A percentile compares a stretch with the other conserved stretches of the same genome.
Evolutionary conservation across 1,140 invertebrate genomes (phyloP).

Genomic region (Sinella curviseta): DNA sequence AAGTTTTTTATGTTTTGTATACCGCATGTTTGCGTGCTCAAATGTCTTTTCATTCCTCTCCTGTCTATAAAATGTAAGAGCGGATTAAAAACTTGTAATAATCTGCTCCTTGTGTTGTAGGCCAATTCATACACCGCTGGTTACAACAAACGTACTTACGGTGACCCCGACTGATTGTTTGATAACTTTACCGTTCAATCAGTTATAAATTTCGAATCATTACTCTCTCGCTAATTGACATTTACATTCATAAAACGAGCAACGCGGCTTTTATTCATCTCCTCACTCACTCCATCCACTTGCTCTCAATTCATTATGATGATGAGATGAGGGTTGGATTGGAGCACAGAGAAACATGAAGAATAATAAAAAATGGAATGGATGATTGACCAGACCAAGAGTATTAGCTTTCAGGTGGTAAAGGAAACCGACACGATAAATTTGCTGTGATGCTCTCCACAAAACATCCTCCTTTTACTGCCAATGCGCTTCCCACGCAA

Average conservation of each 20-base stretch:
- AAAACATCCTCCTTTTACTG: not conserved
- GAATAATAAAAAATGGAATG: not conserved
- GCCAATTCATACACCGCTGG: too few species aligned
- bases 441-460: not conserved
- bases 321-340: not conserved
- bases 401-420: not conserved
- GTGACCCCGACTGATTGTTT: not conserved
- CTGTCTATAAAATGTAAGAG: too few species aligned
- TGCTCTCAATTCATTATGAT: not conserved
- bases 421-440: not conserved
- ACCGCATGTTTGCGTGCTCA: too few species aligned
- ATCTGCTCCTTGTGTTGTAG: too few species aligned
- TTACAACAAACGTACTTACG: not conserved
- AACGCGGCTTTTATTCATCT: not conserved
- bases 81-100: too few species aligned
- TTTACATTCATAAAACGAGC: slow-evolving; percentile 19
- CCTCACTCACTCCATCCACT: not conserved
- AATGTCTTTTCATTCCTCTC: too few species aligned
- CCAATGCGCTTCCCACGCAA: not conserved
- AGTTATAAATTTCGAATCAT: slow-evolving; percentile 21
- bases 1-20: too few species aligned
- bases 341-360: too few species aligned
- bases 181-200: slow-evolving; percentile 21
- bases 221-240: slow-evolving; percentile 23
- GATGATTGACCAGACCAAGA: too few species aligned